Conservation (phyloP, 2,888 invertebrate genomes). For the Epirrhoe tristata region DNA sequence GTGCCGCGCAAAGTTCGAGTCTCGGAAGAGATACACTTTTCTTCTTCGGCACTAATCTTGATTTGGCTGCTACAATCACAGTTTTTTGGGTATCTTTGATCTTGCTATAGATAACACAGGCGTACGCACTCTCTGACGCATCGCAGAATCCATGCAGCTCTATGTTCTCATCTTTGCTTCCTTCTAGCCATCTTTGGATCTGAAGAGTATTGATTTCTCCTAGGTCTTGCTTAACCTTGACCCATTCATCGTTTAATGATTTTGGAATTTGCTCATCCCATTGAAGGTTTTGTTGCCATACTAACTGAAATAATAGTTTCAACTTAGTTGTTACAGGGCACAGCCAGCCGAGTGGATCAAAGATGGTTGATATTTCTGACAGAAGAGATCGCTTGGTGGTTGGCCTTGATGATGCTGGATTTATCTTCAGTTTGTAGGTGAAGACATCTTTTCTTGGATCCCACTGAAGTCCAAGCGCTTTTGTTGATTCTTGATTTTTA, state of each 20-base stretch:
- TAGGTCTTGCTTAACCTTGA: no score
- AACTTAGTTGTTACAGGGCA: no score
- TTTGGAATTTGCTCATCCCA: slow-evolving; percentile 1
- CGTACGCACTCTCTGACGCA: no score
- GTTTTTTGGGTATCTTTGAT: neutral
- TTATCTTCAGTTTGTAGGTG: no score
- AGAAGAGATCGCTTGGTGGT: slow-evolving; percentile 5
- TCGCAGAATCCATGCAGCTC: no score
- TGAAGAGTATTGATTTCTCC: no score
- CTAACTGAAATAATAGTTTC: neutral
- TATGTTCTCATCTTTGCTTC: no score
- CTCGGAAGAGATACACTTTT: slow-evolving; percentile 23
- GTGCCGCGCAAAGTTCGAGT: slow-evolving; percentile 27
- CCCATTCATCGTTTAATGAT: neutral
- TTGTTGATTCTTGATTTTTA: slow-evolving; percentile 11
- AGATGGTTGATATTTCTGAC: slow-evolving; percentile 6
- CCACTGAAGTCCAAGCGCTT: slow-evolving; percentile 27
- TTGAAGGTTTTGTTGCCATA: slow-evolving; percentile 3
- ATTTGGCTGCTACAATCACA: slow-evolving; percentile 19
- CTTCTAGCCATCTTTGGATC: no score
- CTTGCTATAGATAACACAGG: slow-evolving; percentile 3
- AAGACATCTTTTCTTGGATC: no score
- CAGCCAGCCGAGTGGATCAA: no score
- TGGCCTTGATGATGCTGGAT: neutral
- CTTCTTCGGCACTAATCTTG: slow-evolving; percentile 18